Conservation (phyloP, 1,140 invertebrate genomes). For the Drosophila miranda region DNA sequence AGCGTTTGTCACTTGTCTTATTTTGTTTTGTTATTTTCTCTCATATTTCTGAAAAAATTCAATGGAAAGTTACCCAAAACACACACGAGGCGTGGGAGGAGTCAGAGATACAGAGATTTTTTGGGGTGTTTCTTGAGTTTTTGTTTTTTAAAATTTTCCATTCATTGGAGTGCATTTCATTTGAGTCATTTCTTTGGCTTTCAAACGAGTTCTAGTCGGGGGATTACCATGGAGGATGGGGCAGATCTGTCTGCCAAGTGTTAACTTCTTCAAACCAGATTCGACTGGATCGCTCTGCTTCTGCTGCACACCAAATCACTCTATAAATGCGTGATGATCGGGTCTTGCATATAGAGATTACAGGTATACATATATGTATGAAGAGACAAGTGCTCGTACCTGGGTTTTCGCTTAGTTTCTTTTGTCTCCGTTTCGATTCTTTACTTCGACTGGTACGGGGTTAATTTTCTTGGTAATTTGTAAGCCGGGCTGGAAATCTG, state of each 20-base stretch:
- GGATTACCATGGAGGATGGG: background rate
- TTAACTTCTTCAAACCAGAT: slow-evolving; percentile 34
- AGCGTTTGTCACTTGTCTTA: slow-evolving; percentile 8
- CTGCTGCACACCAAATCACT: slow-evolving; percentile 26
- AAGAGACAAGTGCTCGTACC: too few species aligned
- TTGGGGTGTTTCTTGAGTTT: slow-evolving; percentile 6
- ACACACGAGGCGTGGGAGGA: slow-evolving; percentile 13
- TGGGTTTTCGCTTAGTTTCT: too few species aligned
- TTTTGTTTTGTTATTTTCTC: slow-evolving; percentile 22
- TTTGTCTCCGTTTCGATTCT: too few species aligned
- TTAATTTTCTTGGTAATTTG: too few species aligned
- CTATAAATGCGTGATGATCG: slow-evolving; percentile 11
- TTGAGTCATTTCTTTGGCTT: slow-evolving; percentile 8
- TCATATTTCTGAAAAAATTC: slow-evolving; percentile 20
- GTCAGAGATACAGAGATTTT: background rate
- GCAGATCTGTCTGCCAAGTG: slow-evolving; percentile 11
- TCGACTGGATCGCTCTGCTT: slow-evolving; percentile 4
- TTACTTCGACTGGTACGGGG: too few species aligned
- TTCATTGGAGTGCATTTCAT: slow-evolving; percentile 1
- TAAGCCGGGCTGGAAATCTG: too few species aligned
- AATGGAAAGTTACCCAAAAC: slow-evolving; percentile 45
- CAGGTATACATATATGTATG: too few species aligned
- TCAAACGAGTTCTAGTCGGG: slow-evolving; percentile 18
- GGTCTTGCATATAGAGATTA: background rate
- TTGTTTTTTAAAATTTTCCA: slow-evolving; percentile 33